Conservation (phyloP, 2,888 invertebrate genomes). For the Drosophila subsilvestris region DNA sequence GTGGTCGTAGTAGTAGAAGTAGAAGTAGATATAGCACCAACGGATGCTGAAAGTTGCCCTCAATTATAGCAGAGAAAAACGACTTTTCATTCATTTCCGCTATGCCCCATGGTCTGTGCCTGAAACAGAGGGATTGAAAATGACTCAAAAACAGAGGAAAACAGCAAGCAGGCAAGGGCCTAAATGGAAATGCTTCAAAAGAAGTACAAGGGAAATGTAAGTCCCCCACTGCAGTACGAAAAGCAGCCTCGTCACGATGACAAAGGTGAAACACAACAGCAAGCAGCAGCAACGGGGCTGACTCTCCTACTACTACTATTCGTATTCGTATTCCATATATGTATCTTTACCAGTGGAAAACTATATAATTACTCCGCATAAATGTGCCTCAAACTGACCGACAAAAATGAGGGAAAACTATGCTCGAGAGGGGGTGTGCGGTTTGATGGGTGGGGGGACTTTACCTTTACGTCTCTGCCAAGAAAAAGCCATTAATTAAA, state of each 20-base stretch:
- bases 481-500: constrained; percentile 76
- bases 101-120: background rate
- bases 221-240: constrained; percentile 44
- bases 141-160: constrained; percentile 6
- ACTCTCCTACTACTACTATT: background rate
- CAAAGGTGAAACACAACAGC: constrained; percentile 37
- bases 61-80: constrained; percentile 6
- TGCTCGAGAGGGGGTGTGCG: background rate
- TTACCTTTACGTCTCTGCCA: constrained; percentile 8
- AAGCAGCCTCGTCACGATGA: constrained; percentile 35
- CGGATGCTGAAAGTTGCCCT: background rate
- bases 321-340: constrained; percentile 7
- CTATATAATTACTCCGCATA: constrained; percentile 42
- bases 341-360: constrained; percentile 28
- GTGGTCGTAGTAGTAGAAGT: background rate
- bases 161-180: constrained; percentile 15
- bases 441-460: too few relatives aligned
- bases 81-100: constrained; percentile 46
- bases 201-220: constrained; percentile 75
- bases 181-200: constrained; percentile 67
- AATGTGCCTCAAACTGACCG: constrained; percentile 43
- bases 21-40: background rate
- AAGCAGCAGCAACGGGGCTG: background rate
- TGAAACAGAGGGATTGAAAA: background rate
- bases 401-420: constrained; percentile 30